Conservation (phyloP, 2,113 vertebrate species). For the Dissostichus mawsoni region DNA sequence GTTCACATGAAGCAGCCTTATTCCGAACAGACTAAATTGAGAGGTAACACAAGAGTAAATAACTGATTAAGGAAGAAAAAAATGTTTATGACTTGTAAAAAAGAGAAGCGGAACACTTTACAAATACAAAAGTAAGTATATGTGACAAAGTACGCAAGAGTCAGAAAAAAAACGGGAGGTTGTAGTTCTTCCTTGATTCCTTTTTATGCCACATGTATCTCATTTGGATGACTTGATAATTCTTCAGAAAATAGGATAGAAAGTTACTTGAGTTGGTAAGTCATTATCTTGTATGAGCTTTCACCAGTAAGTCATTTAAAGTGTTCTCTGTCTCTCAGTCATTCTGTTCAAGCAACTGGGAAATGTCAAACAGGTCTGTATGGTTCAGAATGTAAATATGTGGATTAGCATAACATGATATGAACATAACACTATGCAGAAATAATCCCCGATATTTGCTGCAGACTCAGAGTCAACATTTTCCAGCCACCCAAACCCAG, state of each 20-base stretch:
- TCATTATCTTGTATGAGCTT: background rate
- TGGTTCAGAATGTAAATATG: too few species aligned
- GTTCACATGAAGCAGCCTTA: background rate
- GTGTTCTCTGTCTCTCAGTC: too few species aligned
- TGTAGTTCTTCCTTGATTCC: background rate
- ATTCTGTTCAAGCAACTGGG: too few species aligned
- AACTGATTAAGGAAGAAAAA: background rate
- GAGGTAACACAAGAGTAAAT: background rate
- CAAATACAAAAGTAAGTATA: constrained; percentile 5
- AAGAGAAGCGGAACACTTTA: background rate
- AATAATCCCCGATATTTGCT: constrained; percentile 42
- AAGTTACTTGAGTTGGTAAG: background rate
- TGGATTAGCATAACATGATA: constrained; percentile 17
- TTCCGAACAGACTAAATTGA: background rate
- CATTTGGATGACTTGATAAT: background rate
- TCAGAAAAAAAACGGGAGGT: background rate
- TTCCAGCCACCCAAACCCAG: constrained; percentile 18
- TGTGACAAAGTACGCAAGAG: background rate
- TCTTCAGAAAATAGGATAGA: background rate
- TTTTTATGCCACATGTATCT: background rate
- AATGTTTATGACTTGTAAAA: background rate
- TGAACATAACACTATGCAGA: constrained; percentile 8
- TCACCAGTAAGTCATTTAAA: background rate
- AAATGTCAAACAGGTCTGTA: too few species aligned
- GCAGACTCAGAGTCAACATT: background rate